phyloP scores from a whole-genome alignment of 2,888 invertebrate species.

The Drosophila niveifrons region DNA sequence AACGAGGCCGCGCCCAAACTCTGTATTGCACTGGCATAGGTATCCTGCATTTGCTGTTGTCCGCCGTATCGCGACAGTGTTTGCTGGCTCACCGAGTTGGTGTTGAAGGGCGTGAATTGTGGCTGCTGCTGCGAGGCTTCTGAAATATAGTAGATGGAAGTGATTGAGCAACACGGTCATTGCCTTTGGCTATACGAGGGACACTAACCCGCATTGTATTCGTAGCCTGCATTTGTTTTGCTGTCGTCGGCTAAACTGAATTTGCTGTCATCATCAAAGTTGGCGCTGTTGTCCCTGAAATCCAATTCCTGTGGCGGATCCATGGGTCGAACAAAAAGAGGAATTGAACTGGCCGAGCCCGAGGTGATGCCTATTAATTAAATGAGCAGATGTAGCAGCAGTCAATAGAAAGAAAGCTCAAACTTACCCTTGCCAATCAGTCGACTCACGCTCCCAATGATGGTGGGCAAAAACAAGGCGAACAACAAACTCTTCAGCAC shows the following conservation, averaged over 20 bases:
- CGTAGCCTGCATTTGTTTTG: conserved; percentile 70
- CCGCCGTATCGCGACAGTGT: conserved; percentile 86
- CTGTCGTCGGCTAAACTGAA: conserved; percentile 64
- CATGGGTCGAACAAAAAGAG: conserved; percentile 83
- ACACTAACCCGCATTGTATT: conserved; percentile 81
- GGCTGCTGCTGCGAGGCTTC: conserved; percentile 86
- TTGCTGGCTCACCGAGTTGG: conserved; percentile 73
- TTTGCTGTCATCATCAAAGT: conserved; percentile 82
- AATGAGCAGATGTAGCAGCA: background rate
- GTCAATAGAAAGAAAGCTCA: background rate
- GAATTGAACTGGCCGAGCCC: conserved; percentile 84
- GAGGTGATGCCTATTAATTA: conserved; percentile 81
- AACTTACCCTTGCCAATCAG: conserved; percentile 92
- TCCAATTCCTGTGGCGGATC: conserved; percentile 89
- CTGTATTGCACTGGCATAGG: conserved; percentile 87
- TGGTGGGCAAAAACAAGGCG: conserved; percentile 93
- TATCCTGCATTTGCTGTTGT: conserved; percentile 87
- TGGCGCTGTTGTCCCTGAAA: conserved; percentile 91
- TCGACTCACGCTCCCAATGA: conserved; percentile 93
- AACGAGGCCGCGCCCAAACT: conserved; percentile 81
- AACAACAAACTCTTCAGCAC: conserved; percentile 93
- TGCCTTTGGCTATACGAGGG: background rate
- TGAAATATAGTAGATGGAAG: conserved; percentile 68
- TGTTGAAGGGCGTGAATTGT: conserved; percentile 79
- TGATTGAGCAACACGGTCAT: background rate